phyloP scores from a whole-genome alignment of 2,113 vertebrate species.

The Psittacus erithacus region DNA sequence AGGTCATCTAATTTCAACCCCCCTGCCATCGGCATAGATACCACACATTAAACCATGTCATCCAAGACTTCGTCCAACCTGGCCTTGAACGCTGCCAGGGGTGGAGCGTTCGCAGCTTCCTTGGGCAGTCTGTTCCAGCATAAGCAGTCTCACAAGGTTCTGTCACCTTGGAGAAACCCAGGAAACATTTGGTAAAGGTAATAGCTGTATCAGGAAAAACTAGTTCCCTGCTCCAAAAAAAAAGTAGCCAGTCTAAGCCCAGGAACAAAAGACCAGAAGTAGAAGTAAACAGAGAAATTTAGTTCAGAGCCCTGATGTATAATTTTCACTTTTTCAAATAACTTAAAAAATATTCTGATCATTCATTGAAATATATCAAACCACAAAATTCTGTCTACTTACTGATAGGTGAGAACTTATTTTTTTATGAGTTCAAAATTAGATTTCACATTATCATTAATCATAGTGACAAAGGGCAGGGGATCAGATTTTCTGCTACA shows the following conservation, averaged over 20 bases:
- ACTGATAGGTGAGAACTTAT: not conserved
- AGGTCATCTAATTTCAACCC: not conserved
- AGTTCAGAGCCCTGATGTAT: not conserved
- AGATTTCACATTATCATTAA: constrained; percentile 54
- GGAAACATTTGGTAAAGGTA: not conserved
- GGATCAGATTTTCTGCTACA: constrained; percentile 42
- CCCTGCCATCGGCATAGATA: not conserved
- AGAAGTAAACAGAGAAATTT: not conserved
- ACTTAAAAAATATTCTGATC: not conserved
- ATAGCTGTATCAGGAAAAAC: not conserved
- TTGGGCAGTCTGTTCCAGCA: not conserved
- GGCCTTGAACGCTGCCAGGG: not conserved
- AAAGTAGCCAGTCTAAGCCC: not conserved
- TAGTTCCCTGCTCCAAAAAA: not conserved
- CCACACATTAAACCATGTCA: not conserved
- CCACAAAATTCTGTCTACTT: not conserved
- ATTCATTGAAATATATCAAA: constrained; percentile 2
- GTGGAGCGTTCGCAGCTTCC: not conserved
- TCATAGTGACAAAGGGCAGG: not conserved
- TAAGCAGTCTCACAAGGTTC: accelerated
- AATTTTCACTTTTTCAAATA: not conserved
- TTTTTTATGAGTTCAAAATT: constrained; percentile 38
- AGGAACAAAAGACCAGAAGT: not conserved
- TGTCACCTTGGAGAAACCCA: not conserved
- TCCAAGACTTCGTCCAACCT: not conserved